phyloP scores from a whole-genome alignment of 1,140 invertebrate genomes.

The Phortica variegata region DNA sequence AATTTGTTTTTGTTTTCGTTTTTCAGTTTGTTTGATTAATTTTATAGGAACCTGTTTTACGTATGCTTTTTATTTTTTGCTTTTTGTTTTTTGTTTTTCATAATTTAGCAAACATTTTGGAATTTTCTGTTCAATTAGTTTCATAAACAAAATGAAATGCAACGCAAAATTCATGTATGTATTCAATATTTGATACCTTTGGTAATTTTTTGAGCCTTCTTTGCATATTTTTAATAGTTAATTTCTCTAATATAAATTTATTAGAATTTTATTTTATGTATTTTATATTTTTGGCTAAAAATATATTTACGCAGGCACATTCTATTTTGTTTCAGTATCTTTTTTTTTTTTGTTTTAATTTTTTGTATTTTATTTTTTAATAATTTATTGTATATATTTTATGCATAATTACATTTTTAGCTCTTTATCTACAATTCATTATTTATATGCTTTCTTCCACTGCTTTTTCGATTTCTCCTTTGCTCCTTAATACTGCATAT shows the following conservation, averaged over 20 bases:
- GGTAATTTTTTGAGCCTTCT: no score
- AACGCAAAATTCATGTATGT: no score
- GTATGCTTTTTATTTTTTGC: slow-evolving; percentile 28
- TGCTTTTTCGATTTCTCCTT: slow-evolving; percentile 6
- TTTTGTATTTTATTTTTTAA: slow-evolving; percentile 20
- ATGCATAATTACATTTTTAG: slow-evolving; percentile 32
- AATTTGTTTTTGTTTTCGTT: slow-evolving; percentile 18
- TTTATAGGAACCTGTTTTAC: slow-evolving; percentile 55
- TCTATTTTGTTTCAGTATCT: slow-evolving; percentile 57
- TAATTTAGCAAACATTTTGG: no score
- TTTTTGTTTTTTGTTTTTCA: slow-evolving; percentile 25
- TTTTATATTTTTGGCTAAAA: slow-evolving; percentile 45
- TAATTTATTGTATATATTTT: slow-evolving; percentile 22
- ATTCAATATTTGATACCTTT: no score
- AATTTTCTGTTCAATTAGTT: no score
- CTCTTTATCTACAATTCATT: slow-evolving; percentile 45
- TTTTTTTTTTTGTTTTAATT: slow-evolving; percentile 43
- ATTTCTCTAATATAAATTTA: no score
- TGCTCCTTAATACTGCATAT: slow-evolving; percentile 1
- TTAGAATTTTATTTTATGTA: slow-evolving; percentile 3
- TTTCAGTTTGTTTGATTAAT: slow-evolving; percentile 42
- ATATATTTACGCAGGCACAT: slow-evolving; percentile 57
- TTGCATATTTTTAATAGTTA: no score
- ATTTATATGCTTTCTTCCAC: slow-evolving; percentile 1
- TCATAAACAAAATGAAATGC: slow-evolving; percentile 3